Conservation (phyloP, 2,888 invertebrate genomes). For the Diplolepis rosae region DNA sequence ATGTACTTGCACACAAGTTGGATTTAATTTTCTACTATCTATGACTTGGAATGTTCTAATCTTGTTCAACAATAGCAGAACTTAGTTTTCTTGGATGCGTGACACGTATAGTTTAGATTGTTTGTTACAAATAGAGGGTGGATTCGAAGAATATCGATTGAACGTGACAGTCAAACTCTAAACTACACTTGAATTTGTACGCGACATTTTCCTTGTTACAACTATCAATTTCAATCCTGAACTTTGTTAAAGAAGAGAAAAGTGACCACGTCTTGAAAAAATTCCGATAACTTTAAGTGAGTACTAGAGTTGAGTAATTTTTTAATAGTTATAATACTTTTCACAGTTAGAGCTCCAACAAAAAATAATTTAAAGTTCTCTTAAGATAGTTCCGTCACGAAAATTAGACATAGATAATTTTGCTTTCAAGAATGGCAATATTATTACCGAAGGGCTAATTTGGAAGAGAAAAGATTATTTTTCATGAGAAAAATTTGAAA, state of each 20-base stretch:
- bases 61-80: neutral
- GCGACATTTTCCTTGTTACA: neutral
- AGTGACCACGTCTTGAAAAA: no score
- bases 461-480: no score
- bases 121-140: neutral
- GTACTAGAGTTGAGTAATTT: no score
- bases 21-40: conserved; percentile 4
- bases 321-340: no score
- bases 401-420: no score
- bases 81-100: neutral
- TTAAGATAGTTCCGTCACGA: no score
- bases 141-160: neutral
- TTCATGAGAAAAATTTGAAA: no score
- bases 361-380: no score
- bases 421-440: no score
- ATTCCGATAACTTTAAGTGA: no score
- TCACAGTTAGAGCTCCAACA: no score
- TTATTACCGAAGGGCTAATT: no score
- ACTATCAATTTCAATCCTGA: neutral
- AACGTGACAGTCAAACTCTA: neutral
- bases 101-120: neutral
- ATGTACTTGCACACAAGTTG: conserved; percentile 6
- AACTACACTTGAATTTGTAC: neutral
- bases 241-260: neutral
- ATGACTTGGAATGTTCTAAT: neutral